Percentiles rank a stretch among this genome's conserved stretches.
Evolutionary conservation across 1,140 invertebrate genomes (phyloP).

Genomic region (Drosophila persimilis): DNA sequence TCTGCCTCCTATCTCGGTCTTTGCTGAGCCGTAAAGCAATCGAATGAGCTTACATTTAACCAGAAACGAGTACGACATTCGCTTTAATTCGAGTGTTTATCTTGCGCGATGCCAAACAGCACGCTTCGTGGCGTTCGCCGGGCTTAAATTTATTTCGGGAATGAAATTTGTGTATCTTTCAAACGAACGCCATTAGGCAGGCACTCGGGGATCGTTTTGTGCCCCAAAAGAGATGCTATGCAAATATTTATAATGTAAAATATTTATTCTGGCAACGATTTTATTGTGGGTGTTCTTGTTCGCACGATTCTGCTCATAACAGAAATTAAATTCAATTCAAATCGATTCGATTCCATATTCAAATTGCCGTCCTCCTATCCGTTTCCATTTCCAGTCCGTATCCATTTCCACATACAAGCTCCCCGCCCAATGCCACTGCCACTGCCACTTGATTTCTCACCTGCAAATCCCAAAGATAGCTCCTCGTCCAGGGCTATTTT

Average conservation of each 20-base stretch:
- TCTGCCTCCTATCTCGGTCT: background rate
- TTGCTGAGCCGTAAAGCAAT: conserved; percentile 14
- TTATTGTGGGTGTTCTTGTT: conserved; percentile 2
- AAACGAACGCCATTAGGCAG: conserved; percentile 11
- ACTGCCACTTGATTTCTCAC: no score
- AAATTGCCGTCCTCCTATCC: conserved; percentile 19
- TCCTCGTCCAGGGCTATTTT: conserved; percentile 33
- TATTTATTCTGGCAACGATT: conserved; percentile 33
- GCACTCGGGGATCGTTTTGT: background rate
- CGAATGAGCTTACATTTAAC: conserved; percentile 19
- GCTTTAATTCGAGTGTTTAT: conserved; percentile 37
- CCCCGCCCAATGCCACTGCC: no score
- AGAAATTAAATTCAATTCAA: conserved; percentile 39
- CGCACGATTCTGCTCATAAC: conserved; percentile 8
- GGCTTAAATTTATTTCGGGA: conserved; percentile 19
- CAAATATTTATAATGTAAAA: conserved; percentile 37
- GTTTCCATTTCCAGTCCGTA: no score
- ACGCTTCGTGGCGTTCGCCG: no score
- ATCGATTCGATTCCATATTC: conserved; percentile 33
- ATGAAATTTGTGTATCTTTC: background rate
- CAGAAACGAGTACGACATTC: conserved; percentile 18
- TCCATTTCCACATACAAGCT: no score
- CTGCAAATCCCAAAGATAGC: no score
- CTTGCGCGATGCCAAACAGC: background rate
- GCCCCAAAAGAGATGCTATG: conserved; percentile 22